Base-by-base conservation (phyloP, 2,797 vertebrate species). In the Neopelma chrysocephalum region DNA sequence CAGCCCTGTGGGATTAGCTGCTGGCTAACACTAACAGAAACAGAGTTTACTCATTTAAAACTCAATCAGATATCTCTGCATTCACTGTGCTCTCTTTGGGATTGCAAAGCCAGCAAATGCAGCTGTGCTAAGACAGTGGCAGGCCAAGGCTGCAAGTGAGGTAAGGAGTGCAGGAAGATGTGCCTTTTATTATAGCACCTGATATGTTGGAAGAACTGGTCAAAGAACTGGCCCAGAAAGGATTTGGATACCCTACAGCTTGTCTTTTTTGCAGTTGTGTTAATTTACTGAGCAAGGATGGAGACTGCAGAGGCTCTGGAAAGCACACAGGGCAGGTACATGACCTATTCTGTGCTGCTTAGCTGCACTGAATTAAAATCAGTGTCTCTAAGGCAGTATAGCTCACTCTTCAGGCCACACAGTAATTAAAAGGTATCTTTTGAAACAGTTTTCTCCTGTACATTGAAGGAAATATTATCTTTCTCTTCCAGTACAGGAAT, bases 341-440 rank as follows among this genome's bases (percentile, higher is more conserved):
- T 0, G 0, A 23, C 21, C 47, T 87, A 27, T 34, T 84, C 0
- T 0, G 62, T 47, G 21, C 57, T 65, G 76, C 57, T 84, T 38
- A 81, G 57, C 54, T 90, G 26, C 34, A 42, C 18, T 76, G 73
- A 57, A 45, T 31, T 53, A 70, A 81, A 86, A 45, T n/a, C 31
- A 65, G 38, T 7, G 48, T n/a, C 1, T 0, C n/a, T 57, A 40
- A 47, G 77, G 36, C 54, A 66, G 29, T 27, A 17, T 4, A 85
- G 34, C 26, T 70, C 38, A n/a, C 29, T 75, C 58, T 65, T 64
- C 45, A 60, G 68, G 78, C 15, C 34, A 73, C 32, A 32, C 3
- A 45, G 38, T 15, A 71, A 43, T 81, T 78, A 69, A 43, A 11
- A 75, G 32, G 3, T 53, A 26, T n/a, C 45, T 51, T 89, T 64